Evolutionary conservation across 2,113 vertebrate species (phyloP), one percentile per base, ranked within the genome.

Genomic region (Cyprinodon tularosa): DNA sequence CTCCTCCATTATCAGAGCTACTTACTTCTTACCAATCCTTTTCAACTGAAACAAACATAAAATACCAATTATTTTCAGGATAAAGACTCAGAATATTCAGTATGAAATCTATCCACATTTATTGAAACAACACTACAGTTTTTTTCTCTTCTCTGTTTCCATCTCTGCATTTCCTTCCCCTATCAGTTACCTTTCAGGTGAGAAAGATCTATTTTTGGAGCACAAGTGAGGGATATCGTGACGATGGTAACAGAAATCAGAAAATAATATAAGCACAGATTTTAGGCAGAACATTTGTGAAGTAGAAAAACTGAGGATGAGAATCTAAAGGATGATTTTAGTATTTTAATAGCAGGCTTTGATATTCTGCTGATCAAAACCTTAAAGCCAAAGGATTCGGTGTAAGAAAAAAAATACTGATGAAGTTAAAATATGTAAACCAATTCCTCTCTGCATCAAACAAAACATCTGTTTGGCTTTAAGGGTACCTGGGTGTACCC

Each of bases 191-290:
- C 62, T 81, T 44, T 74, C 87, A 91, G 90, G 86, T 88, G 86
- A 87, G 75, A 80, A 81, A 64, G 61, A 8, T 84, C 86, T 89
- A 86, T 87, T 89, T 90, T 84, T 78, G 10, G 85, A 79, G 22
- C 82, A 59, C 86, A 74, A 76, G 74, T 81, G 86, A 89, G 70
- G 22, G 57, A 72, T 22, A 79, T 82, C 75, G 77, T 75, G 90
- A 71, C 84, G 84, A 76, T 80, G 78, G 66, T 86, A 82, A 86
- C 74, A 66, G 69, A 63, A 83, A 72, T 83, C 63, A 62, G 61
- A 71, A 39, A 9, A 39, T 61, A 2, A 74, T 22, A 42, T 57
- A 48, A 76, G 39, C 17, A 37, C 71, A 44, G 44, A 12, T 47
- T 12, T 42, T 53, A 74, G 20, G 8, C n/a, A 17, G 48, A 53